These are phyloP conservation scores for Andrena cerasifolii DNA, from an alignment of 1,140 invertebrate genomes.

Conservation along the genomic window DNA sequence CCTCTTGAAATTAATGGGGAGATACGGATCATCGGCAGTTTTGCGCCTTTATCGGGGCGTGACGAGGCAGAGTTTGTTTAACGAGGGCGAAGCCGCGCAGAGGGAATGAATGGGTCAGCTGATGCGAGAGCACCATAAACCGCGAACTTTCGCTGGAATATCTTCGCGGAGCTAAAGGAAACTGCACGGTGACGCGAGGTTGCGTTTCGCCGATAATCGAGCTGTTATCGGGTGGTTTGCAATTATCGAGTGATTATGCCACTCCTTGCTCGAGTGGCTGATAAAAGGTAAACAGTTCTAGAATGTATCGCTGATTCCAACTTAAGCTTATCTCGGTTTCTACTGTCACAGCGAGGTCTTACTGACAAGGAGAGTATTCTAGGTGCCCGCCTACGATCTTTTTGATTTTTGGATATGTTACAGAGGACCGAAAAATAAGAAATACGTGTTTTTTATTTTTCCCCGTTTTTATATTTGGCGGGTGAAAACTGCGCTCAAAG, in stretches of 20 bases:
- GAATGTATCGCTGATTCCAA: not conserved
- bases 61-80: not conserved
- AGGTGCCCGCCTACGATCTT: too few relatives aligned
- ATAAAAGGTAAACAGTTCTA: not conserved
- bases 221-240: not conserved
- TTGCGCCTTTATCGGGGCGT: constrained; percentile 1
- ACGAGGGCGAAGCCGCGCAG: not conserved
- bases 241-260: constrained; percentile 22
- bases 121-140: constrained; percentile 9
- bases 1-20: not conserved
- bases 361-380: too few relatives aligned
- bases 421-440: too few relatives aligned
- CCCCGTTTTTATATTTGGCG: too few relatives aligned
- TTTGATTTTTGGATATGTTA: too few relatives aligned
- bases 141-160: constrained; percentile 39
- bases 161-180: constrained; percentile 1
- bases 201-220: not conserved
- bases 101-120: constrained; percentile 50
- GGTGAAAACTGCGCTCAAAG: too few relatives aligned
- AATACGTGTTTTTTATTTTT: too few relatives aligned
- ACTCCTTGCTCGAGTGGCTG: not conserved
- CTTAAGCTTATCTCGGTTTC: not conserved
- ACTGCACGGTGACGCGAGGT: not conserved
- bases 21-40: not conserved
- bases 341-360: too few relatives aligned